Conservation (phyloP, 2,113 vertebrate genomes). For the Colistium nudipinnis region DNA sequence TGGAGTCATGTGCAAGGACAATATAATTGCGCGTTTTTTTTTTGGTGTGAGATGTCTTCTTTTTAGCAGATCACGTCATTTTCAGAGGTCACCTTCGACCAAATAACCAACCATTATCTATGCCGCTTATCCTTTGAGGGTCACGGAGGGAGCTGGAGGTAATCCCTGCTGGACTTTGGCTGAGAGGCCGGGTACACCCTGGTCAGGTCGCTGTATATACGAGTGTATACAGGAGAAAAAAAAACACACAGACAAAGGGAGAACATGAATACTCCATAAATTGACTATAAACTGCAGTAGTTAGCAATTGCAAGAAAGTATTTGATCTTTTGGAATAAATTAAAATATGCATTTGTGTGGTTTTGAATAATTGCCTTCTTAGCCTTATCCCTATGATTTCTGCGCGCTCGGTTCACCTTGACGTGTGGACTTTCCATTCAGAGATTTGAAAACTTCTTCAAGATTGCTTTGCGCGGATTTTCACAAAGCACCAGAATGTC, state of each 20-base stretch:
- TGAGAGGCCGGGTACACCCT: no score
- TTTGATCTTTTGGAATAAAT: background rate
- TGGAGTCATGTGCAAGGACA: no score
- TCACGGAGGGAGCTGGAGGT: no score
- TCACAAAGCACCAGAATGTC: conserved; percentile 53
- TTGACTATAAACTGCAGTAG: background rate
- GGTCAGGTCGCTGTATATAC: no score
- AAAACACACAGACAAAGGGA: no score
- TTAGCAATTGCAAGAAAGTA: background rate
- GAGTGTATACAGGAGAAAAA: no score
- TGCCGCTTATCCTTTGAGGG: no score
- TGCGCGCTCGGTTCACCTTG: no score
- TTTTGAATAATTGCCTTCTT: background rate
- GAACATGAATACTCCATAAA: no score
- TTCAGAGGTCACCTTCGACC: background rate
- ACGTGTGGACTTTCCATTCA: background rate
- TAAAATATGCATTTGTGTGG: background rate
- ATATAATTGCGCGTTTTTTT: no score
- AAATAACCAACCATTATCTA: background rate
- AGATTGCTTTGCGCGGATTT: background rate
- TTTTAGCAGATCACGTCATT: background rate
- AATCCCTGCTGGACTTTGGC: no score
- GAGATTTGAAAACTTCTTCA: background rate
- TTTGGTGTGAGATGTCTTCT: background rate
- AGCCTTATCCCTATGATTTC: no score